phyloP scores from a whole-genome alignment of 2,888 invertebrate species.

The Trissoscelio sp. region DNA sequence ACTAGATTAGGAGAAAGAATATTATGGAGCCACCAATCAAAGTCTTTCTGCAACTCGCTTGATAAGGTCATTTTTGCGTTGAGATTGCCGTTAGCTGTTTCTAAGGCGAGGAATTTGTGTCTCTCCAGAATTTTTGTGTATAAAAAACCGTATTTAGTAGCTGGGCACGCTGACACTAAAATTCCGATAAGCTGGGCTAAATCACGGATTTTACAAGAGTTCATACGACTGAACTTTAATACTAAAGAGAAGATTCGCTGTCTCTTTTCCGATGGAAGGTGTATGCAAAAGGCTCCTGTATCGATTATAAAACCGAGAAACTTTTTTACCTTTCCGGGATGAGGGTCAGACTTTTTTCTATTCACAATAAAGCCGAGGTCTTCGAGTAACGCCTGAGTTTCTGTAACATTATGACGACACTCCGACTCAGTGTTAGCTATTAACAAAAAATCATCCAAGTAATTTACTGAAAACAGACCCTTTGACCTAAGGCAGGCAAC shows the following conservation, averaged over 20 bases:
- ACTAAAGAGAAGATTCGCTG: background rate
- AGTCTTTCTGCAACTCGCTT: background rate
- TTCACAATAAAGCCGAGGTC: constrained; percentile 55
- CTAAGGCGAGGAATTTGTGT: constrained; percentile 11
- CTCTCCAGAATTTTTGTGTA: constrained; percentile 47
- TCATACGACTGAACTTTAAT: background rate
- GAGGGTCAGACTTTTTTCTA: constrained; percentile 21
- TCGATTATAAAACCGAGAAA: constrained; percentile 57
- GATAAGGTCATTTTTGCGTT: background rate
- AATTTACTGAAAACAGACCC: background rate
- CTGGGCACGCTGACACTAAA: constrained; percentile 47
- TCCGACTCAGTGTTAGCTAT: too few relatives aligned
- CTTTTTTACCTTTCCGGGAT: constrained; percentile 33
- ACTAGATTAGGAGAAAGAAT: background rate
- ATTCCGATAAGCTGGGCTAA: constrained; percentile 53
- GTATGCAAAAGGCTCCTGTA: constrained; percentile 11
- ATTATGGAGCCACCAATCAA: constrained; percentile 20
- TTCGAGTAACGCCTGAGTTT: too few relatives aligned
- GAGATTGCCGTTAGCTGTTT: constrained; percentile 1
- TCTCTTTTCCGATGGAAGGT: constrained; percentile 37
- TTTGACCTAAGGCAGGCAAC: constrained; percentile 58
- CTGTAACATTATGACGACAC: too few relatives aligned
- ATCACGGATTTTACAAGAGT: constrained; percentile 37
- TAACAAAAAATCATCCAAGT: background rate
- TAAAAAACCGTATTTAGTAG: constrained; percentile 32